These are phyloP conservation scores for Onthophagus sagittarius DNA, from an alignment of 2,888 invertebrate species.

Conservation along the genomic window DNA sequence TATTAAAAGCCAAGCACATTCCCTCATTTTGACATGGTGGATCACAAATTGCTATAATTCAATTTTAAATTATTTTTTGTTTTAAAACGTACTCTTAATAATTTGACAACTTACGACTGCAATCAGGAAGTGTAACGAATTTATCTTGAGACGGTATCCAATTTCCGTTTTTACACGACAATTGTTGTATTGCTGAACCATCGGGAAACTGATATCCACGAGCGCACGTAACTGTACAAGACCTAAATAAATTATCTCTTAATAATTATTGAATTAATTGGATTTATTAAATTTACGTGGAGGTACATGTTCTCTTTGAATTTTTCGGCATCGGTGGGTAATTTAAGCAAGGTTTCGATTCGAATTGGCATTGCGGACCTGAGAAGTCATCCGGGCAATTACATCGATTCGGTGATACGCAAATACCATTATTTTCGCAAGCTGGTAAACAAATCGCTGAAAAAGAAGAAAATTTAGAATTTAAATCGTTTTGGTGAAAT, in stretches of 20 bases:
- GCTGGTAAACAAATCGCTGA: constrained; percentile 69
- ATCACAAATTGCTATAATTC: constrained; percentile 56
- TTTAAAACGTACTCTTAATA: neutral
- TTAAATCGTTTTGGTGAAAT: neutral
- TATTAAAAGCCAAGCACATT: constrained; percentile 70
- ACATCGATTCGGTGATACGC: constrained; percentile 71
- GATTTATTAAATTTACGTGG: constrained; percentile 54
- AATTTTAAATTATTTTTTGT: constrained; percentile 4
- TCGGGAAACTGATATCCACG: constrained; percentile 69
- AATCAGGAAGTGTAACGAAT: constrained; percentile 64
- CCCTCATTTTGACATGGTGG: constrained; percentile 80
- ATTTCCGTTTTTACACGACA: constrained; percentile 65
- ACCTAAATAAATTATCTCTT: constrained; percentile 44
- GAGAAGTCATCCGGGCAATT: constrained; percentile 68
- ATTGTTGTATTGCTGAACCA: constrained; percentile 63
- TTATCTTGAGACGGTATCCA: constrained; percentile 68
- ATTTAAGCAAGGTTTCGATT: constrained; percentile 67
- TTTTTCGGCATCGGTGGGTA: constrained; percentile 64
- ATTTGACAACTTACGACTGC: constrained; percentile 56
- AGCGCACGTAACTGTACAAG: constrained; percentile 64
- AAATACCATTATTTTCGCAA: constrained; percentile 80
- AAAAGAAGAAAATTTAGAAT: neutral
- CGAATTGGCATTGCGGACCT: constrained; percentile 71
- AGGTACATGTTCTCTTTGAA: constrained; percentile 58
- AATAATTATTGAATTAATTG: neutral